Evolutionary conservation across 2,797 vertebrate species (phyloP), one percentile per base, ranked within the genome.

Genomic region (Ctenopoma kingsleyae): DNA sequence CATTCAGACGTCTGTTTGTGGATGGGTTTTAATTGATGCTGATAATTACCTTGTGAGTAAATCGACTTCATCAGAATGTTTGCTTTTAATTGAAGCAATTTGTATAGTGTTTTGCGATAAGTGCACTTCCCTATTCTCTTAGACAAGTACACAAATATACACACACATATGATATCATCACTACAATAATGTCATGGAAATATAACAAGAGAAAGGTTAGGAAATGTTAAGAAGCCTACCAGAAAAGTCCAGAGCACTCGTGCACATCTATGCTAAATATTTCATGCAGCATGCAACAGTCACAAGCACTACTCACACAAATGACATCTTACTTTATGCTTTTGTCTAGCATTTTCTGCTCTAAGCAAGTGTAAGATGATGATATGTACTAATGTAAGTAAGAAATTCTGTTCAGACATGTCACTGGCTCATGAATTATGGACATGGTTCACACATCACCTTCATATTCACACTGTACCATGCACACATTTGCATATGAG

Each of bases 401-500:
- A 17, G 57, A 74, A 74, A 74, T 47, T 69, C 35, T 55, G 41
- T 61, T 58, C 48, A 41, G 51, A 71, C 81, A 82, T 80, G 77
- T 87, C 59, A 30, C 22, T 49, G 47, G 56, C 68, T 72, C 48
- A 67, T 83, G 80, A 85, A 80, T 81, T 75, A 69, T 53, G 52
- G 72, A 80, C 89, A 74, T 8, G 67, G 64, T 80, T 76, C 76
- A 25, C 81, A 74, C 76, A 61, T 73, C 78, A 67, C 41, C 74
- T 47, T 71, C 41, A 20, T 67, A 52, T 78, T 87, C 81, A 41
- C 57, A 43, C 71, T 72, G 67, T 76, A 82, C 63, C 79, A 40
- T 54, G 63, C 47, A 17, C 51, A 77, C 40, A 91, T 92, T 90
- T 89, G 85, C 88, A 86, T 91, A 71, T 30, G 44, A 84, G 81